Evolutionary conservation across 2,797 vertebrate species (phyloP), one percentile per base, ranked within the genome.

Genomic region (Eurystomus glaucurus): DNA sequence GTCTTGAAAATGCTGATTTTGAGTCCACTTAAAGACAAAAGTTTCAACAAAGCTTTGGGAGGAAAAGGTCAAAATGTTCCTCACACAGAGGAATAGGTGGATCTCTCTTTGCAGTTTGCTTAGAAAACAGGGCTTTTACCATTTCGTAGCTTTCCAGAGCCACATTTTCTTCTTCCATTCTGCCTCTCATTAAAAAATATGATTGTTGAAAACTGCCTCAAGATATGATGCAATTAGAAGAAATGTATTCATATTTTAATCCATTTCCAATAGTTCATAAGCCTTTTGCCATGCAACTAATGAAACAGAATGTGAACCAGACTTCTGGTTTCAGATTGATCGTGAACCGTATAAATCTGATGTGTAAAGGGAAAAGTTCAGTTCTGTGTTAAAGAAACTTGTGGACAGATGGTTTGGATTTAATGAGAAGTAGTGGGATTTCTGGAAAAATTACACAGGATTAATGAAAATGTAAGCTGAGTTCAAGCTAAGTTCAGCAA

Each of bases 341-440:
- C 52, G 29, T 29, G 17, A 79, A 58, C 28, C 9, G 4, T 58
- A 28, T 33, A 70, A 82, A 64, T 66, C 31, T 75, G 33, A 33
- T 43, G 11, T 46, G 18, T 33, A 65, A 93, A 78, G 26, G 52
- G 28, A 46, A 69, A 91, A 81, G 61, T 81, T 96, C 61, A 84
- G 11, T 75, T 94, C 58, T 55, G 5, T 55, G 21, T 75, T 84
- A 84, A 65, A 83, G 57, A 76, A 90, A 78, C 19, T 76, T 69
- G 62, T 26, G 37, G 72, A 43, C 46, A 79, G 90, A 92, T 96
- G 82, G 64, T 70, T 66, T 84, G 46, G 84, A 96, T 96, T 93
- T 91, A 84, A 80, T 88, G 43, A 60, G 51, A 88, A 65, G 50
- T 31, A 93, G 37, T 0, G 1, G 54, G 61, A 71, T 91, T 85